A percentile compares a stretch with the other conserved stretches of the same genome.
Evolutionary conservation across 2,888 invertebrate species (phyloP).

Genomic region (Polyommatus iphigenia): DNA sequence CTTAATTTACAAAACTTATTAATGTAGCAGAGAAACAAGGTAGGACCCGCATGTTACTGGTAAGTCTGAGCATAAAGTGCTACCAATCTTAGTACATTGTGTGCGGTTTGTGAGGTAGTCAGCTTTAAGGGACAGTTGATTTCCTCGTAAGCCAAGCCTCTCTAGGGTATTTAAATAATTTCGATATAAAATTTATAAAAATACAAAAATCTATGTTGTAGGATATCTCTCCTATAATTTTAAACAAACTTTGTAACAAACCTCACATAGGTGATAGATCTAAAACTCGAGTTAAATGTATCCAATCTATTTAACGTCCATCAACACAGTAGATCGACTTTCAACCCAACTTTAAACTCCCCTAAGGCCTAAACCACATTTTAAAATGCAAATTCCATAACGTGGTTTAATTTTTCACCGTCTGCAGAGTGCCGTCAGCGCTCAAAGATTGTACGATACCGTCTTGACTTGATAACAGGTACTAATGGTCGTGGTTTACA

Average conservation of each 20-base stretch:
- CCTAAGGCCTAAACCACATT: background rate
- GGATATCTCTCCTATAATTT: no score
- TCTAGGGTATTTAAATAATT: no score
- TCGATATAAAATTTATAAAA: no score
- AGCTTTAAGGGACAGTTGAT: no score
- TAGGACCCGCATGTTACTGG: no score
- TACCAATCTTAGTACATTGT: no score
- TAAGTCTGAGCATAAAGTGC: no score
- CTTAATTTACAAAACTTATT: no score
- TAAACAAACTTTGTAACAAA: background rate
- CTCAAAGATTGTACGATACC: background rate
- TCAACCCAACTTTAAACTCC: background rate
- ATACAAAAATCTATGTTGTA: no score
- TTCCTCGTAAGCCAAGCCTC: no score
- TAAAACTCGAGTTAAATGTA: background rate
- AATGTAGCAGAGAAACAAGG: no score
- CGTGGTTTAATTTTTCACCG: conserved; percentile 17
- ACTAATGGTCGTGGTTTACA: background rate
- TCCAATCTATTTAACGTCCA: background rate
- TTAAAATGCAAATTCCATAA: conserved; percentile 3
- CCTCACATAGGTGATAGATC: background rate
- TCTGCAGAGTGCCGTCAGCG: background rate
- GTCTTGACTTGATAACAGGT: background rate
- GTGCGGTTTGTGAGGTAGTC: no score
- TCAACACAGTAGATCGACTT: background rate